Base-by-base conservation (phyloP, 2,113 vertebrate species). In the Ploceus nigricollis region DNA sequence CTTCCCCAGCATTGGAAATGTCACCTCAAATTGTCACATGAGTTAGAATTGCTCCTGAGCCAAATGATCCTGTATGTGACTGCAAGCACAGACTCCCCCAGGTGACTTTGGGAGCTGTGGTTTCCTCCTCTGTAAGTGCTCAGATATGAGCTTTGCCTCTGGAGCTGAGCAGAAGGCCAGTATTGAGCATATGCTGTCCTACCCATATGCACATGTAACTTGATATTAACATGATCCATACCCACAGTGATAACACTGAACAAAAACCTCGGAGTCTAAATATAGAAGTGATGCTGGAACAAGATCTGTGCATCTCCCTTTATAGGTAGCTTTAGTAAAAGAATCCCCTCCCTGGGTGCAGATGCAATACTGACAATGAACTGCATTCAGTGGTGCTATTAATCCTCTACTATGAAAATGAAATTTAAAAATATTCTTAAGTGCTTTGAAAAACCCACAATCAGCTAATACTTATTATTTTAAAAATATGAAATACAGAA, bases 1-100 rank as follows among this genome's bases (percentile, higher is more conserved):
- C 91, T 93, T 90, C 84, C 81, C 54, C 30, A 71, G 79, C 85
- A 93, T 83, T 90, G 75, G 90, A 96, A 93, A 80, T 10, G 85
- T 93, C 92, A 86, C 54, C 75, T 94, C 76, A 47, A 83, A 95
- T 94, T 80, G 79, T 90, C 71, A 92, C 68, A 58, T 30, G 54
- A 83, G 42, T 78, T 58, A 51, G 85, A 96, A 63, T 61, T 91
- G 75, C 79, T 94, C 90, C 79, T 86, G 68, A 83, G 93, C 94
- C 93, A 86, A 93, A 89, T 18, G 68, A 50, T 90, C 2, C 64
- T 44, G 39, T 39, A 1, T 39, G 11, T 8, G 94, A 42, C 58
- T 15, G 47, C 68, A 81, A 33, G 31, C n/a, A 53, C 6, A 11
- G 6, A 51, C 82, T 85, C 63, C 91, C 93, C 15, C 89, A 96